Conservation (phyloP, 2,888 invertebrate species). For the Campaea margaritaria region DNA sequence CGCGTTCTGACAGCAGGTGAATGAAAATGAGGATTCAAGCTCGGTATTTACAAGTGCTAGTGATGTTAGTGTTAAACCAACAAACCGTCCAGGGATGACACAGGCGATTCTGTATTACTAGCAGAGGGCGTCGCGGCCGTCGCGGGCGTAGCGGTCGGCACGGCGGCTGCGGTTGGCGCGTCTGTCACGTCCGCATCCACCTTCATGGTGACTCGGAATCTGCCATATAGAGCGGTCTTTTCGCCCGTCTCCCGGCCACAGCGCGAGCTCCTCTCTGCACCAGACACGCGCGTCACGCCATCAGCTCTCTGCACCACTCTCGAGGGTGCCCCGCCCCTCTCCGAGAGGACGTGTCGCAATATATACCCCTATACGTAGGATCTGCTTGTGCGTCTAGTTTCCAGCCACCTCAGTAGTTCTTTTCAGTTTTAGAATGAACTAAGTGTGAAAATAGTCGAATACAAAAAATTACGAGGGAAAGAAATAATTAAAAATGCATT, state of each 20-base stretch:
- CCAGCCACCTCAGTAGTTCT: slow-evolving; percentile 2
- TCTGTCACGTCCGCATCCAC: slow-evolving; percentile 72
- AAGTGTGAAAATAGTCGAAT: slow-evolving; percentile 7
- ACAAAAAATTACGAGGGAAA: background rate
- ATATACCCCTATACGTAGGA: background rate
- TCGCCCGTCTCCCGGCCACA: slow-evolving; percentile 56
- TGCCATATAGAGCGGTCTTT: slow-evolving; percentile 63
- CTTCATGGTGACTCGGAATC: slow-evolving; percentile 63
- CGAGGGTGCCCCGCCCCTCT: slow-evolving; percentile 40
- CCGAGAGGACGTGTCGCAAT: background rate
- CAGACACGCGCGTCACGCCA: slow-evolving; percentile 68
- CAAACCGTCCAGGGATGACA: slow-evolving; percentile 81
- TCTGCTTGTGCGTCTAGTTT: slow-evolving; percentile 9
- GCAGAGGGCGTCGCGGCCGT: slow-evolving; percentile 62
- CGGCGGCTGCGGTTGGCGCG: slow-evolving; percentile 62
- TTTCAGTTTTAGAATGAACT: slow-evolving; percentile 9
- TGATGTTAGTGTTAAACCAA: slow-evolving; percentile 57
- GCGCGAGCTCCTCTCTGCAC: slow-evolving; percentile 68
- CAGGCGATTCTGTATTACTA: slow-evolving; percentile 80
- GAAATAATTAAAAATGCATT: background rate
- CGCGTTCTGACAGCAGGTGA: slow-evolving; percentile 27
- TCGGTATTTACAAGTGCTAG: slow-evolving; percentile 49
- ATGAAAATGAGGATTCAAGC: slow-evolving; percentile 48
- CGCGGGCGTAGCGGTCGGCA: slow-evolving; percentile 55
- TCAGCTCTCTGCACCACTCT: slow-evolving; percentile 53